phyloP scores from a whole-genome alignment of 2,113 vertebrate species.

The Argyrosomus japonicus region DNA sequence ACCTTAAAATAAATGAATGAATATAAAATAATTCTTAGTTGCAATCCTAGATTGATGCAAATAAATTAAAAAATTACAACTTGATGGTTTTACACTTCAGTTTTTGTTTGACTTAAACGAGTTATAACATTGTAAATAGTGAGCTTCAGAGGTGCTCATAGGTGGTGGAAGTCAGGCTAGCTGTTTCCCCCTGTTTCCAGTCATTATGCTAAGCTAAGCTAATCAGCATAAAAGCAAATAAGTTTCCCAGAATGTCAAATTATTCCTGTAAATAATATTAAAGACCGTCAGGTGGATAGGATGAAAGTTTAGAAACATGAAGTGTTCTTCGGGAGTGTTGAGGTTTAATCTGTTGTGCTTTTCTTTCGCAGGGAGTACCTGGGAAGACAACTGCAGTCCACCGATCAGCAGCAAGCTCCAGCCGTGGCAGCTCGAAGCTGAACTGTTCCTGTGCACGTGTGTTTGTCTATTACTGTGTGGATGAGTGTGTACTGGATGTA shows the following conservation, averaged over 20 bases:
- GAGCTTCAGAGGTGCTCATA: background rate
- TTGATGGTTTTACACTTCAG: too few species aligned
- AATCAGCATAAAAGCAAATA: background rate
- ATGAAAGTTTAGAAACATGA: background rate
- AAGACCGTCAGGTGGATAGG: background rate
- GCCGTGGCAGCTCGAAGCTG: slow-evolving; percentile 83
- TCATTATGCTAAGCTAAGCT: background rate
- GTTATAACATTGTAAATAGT: too few species aligned
- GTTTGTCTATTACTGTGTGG: slow-evolving; percentile 48
- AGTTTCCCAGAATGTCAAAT: background rate
- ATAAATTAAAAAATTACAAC: too few species aligned
- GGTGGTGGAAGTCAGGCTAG: background rate
- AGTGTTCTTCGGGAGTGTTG: background rate
- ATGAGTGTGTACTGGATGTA: slow-evolving; percentile 47
- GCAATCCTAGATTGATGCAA: too few species aligned
- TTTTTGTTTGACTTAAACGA: too few species aligned
- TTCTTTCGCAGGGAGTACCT: slow-evolving; percentile 83
- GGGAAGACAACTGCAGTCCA: slow-evolving; percentile 85
- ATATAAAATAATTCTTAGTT: too few species aligned
- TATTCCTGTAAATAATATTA: background rate
- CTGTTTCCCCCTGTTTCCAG: background rate
- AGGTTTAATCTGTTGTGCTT: background rate
- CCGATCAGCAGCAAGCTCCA: slow-evolving; percentile 82
- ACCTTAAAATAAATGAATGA: too few species aligned
- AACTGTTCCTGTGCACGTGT: slow-evolving; percentile 46